Conservation (phyloP, 2,797 vertebrate genomes). For the Tamandua tetradactyla region DNA sequence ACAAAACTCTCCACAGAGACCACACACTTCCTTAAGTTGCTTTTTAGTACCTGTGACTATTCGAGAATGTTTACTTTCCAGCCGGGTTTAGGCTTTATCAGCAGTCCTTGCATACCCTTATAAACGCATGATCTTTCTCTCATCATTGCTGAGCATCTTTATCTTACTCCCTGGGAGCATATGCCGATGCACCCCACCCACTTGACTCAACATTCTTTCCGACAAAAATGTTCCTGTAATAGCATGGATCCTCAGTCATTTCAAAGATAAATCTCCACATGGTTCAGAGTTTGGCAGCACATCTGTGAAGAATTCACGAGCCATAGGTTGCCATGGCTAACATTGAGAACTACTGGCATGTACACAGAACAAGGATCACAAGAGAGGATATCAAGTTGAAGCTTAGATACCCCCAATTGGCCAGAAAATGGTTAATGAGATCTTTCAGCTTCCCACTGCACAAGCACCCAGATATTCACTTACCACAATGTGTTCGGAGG, state of each 20-base stretch:
- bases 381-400: not conserved
- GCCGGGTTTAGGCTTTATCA: not conserved
- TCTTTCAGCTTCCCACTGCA: not conserved
- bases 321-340: not conserved
- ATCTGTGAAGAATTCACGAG: not conserved
- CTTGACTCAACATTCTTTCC: not conserved
- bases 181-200: no score
- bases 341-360: not conserved
- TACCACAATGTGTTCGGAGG: conserved; percentile 32
- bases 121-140: not conserved
- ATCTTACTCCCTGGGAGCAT: rapidly evolving
- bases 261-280: rapidly evolving
- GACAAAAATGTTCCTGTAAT: rapidly evolving
- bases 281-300: not conserved
- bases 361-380: not conserved
- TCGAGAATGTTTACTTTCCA: not conserved
- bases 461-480: conserved; percentile 52
- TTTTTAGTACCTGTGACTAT: not conserved
- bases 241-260: not conserved
- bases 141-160: not conserved
- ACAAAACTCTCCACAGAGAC: not conserved
- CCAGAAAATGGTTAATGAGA: not conserved
- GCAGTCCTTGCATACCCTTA: rapidly evolving
- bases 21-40: not conserved
- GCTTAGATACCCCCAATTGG: not conserved